A percentile compares a stretch with the other conserved stretches of the same genome.
phyloP scores from a whole-genome alignment of 2,113 vertebrate species.

The Rhipidura dahli region DNA sequence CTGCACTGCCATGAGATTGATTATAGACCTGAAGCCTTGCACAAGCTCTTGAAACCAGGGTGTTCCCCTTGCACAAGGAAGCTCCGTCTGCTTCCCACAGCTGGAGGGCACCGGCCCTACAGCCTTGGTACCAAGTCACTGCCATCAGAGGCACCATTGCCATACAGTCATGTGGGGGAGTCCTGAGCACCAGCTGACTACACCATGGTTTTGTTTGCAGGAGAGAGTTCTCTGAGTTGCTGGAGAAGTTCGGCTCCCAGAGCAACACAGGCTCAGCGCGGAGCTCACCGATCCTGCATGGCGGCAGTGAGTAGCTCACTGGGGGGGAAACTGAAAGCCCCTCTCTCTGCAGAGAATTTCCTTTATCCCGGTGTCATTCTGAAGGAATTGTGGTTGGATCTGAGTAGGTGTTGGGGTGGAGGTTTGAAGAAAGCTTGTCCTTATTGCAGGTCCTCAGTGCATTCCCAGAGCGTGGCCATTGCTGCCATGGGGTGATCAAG shows the following conservation, averaged over 20 bases:
- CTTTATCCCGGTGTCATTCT: not conserved
- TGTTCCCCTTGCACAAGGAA: not conserved
- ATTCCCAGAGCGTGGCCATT: not conserved
- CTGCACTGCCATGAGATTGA: not conserved
- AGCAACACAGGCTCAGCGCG: constrained; percentile 82
- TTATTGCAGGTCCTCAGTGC: not conserved
- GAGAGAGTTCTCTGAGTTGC: constrained; percentile 85
- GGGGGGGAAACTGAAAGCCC: too few species aligned
- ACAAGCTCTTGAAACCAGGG: not conserved
- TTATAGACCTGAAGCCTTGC: not conserved
- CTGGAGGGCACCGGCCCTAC: fast-evolving
- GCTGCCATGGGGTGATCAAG: fast-evolving
- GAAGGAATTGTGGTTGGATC: not conserved
- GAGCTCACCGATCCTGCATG: constrained; percentile 81
- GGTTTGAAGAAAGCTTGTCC: not conserved
- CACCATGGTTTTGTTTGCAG: constrained; percentile 42
- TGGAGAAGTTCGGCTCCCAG: constrained; percentile 86
- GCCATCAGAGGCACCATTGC: not conserved
- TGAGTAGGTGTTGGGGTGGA: not conserved
- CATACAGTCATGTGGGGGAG: not conserved
- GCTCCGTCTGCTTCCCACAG: not conserved
- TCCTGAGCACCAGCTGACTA: not conserved
- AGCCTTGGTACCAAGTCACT: not conserved
- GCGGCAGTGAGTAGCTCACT: constrained; percentile 57
- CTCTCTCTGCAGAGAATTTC: not conserved